Evolutionary conservation across 2,888 invertebrate genomes (phyloP).

Genomic region (Ectropis crepuscularia): DNA sequence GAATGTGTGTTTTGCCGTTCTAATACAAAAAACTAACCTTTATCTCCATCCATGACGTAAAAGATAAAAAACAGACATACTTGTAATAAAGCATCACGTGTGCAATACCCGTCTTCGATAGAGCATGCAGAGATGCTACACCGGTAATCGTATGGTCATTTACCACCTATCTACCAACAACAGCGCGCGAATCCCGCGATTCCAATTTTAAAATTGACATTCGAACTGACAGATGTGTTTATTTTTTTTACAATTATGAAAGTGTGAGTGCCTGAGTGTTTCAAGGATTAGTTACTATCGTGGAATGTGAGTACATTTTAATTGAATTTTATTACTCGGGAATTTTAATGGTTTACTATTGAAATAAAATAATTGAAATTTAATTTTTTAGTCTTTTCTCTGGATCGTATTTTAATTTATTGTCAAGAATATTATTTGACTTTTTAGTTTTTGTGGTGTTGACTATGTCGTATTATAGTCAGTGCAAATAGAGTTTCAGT

Average conservation of each 20-base stretch:
- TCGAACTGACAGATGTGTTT: slow-evolving; percentile 23
- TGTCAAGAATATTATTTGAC: too few species aligned
- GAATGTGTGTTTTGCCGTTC: too few species aligned
- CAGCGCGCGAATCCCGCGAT: slow-evolving; percentile 57
- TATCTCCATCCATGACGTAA: slow-evolving; percentile 5
- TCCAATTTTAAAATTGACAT: slow-evolving; percentile 41
- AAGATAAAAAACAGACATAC: slow-evolving; percentile 8
- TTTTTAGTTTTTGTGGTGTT: too few species aligned
- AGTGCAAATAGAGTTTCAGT: too few species aligned
- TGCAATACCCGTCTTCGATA: slow-evolving; percentile 31
- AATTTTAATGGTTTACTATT: neutral
- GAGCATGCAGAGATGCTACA: slow-evolving; percentile 46
- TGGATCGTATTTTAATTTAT: too few species aligned
- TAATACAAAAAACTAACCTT: neutral
- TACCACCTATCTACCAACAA: slow-evolving; percentile 66
- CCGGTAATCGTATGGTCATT: slow-evolving; percentile 73
- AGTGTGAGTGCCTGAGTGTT: slow-evolving; percentile 39
- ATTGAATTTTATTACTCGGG: slow-evolving; percentile 1
- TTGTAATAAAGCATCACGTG: slow-evolving; percentile 32
- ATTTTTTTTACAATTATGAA: slow-evolving; percentile 35
- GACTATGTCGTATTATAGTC: too few species aligned
- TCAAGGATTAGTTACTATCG: slow-evolving; percentile 31
- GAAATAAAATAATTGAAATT: neutral
- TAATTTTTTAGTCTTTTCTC: neutral
- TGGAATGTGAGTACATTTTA: slow-evolving; percentile 36